Conservation (phyloP, 2,888 invertebrate species). For the Erynnis tages region DNA sequence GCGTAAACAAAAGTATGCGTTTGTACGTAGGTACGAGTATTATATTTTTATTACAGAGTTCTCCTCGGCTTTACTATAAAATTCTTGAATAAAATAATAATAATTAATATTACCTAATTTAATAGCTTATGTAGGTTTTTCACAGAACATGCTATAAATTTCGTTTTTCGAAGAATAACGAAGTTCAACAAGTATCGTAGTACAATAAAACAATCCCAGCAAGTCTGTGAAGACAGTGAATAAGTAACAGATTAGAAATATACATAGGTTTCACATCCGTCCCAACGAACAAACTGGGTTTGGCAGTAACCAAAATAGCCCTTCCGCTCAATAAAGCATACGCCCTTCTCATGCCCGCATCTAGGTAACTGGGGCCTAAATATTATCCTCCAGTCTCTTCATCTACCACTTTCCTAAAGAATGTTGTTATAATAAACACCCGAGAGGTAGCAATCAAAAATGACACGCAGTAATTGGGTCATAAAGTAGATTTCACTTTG, state of each 20-base stretch:
- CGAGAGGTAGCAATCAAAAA: conserved; percentile 11
- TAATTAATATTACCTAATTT: no score
- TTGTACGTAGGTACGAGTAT: no score
- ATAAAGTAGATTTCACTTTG: conserved; percentile 53
- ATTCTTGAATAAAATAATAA: no score
- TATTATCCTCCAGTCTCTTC: conserved; percentile 15
- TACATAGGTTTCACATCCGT: background rate
- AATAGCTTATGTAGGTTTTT: no score
- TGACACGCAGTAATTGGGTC: conserved; percentile 24
- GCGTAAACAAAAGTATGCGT: background rate
- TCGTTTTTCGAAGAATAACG: no score
- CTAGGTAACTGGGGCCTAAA: conserved; percentile 9
- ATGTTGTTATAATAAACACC: conserved; percentile 23
- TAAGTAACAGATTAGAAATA: background rate
- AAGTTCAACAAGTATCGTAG: no score
- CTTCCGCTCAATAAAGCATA: background rate
- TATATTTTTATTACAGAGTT: no score
- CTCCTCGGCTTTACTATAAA: no score
- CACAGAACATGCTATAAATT: no score
- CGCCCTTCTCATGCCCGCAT: background rate
- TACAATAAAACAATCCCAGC: no score
- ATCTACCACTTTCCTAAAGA: conserved; percentile 15
- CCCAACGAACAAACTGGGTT: conserved; percentile 4
- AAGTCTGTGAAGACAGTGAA: no score
- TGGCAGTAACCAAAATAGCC: conserved; percentile 6